Evolutionary conservation across 2,113 vertebrate genomes (phyloP), one percentile per base, ranked within the genome.

Genomic region (Nicator chloris): DNA sequence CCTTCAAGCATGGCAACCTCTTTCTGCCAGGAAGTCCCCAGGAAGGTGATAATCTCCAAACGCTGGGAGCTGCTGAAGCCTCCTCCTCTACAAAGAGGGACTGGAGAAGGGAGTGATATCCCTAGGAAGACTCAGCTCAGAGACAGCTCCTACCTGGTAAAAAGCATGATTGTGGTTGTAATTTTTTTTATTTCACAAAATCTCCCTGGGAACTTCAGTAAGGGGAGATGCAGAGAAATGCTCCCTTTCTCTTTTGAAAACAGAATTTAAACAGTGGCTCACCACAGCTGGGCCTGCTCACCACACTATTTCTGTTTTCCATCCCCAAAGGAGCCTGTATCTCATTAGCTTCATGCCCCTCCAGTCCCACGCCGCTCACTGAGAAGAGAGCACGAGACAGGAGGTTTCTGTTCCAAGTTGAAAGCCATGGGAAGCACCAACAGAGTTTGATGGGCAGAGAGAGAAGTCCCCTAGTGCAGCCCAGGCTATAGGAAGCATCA

Each of bases 61-160:
- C 2, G 0, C 78, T 65, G 71, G 64, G 93, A 95, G 96, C 82
- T 94, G 92, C 76, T 8, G 1, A 95, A 93, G 47, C 86, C 88
- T 79, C 91, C 88, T 79, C 91, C 78, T 86, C 95, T 87, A 76
- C 75, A 69, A 79, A 80, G 88, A 96, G 82, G 56, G 80, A 90
- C 83, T 81, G 61, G 79, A 85, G 73, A 94, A 85, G 94, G 95
- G 95, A 92, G 42, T 90, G 75, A 91, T 85, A 89, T 91, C 88
- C 88, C 92, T 90, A 84, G 95, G 96, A 97, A 97, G 92, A 97
- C 93, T 95, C 91, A 95, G 78, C 80, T 95, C 83, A 87, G 91
- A 96, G 82, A 92, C 84, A 95, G 91, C 83, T 95, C 68, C 95
- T 84, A 79, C 91, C 65, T 91, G 51, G 54, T 91, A 92, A 90